Percentiles rank a stretch among this genome's conserved stretches.
Conservation (phyloP, 2,888 invertebrate species). For the Autographa gamma region DNA sequence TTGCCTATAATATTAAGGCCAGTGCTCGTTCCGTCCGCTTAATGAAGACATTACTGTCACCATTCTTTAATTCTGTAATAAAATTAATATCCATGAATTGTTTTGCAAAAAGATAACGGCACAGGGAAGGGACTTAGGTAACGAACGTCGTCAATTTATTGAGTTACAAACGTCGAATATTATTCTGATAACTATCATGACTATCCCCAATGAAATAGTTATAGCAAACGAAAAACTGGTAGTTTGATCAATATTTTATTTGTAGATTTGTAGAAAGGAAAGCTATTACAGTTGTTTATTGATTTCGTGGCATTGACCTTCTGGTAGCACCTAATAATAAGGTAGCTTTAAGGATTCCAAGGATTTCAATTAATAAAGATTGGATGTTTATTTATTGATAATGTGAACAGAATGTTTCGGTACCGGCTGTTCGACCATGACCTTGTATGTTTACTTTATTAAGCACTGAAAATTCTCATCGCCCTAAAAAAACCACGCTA, state of each 20-base stretch:
- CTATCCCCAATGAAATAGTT: no score
- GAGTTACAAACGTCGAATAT: no score
- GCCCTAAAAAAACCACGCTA: no score
- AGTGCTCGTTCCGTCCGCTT: conserved; percentile 17
- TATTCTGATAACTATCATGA: background rate
- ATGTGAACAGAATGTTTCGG: background rate
- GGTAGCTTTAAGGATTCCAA: conserved; percentile 3
- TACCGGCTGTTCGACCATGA: background rate
- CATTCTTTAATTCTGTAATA: conserved; percentile 16
- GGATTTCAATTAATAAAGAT: conserved; percentile 8
- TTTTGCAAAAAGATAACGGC: background rate
- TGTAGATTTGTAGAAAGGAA: conserved; percentile 30
- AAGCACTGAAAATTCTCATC: background rate
- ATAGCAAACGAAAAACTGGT: background rate
- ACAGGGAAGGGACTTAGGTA: background rate
- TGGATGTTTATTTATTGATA: conserved; percentile 4
- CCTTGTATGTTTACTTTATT: background rate
- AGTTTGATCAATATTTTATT: conserved; percentile 20
- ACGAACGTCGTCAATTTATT: background rate
- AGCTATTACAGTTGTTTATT: conserved; percentile 33
- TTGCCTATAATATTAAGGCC: conserved; percentile 21
- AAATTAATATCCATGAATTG: conserved; percentile 2
- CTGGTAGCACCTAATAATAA: background rate
- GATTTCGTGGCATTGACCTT: conserved; percentile 26
- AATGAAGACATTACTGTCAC: conserved; percentile 34